phyloP scores from a whole-genome alignment of 2,113 vertebrate species.

The Microtus montanus region DNA sequence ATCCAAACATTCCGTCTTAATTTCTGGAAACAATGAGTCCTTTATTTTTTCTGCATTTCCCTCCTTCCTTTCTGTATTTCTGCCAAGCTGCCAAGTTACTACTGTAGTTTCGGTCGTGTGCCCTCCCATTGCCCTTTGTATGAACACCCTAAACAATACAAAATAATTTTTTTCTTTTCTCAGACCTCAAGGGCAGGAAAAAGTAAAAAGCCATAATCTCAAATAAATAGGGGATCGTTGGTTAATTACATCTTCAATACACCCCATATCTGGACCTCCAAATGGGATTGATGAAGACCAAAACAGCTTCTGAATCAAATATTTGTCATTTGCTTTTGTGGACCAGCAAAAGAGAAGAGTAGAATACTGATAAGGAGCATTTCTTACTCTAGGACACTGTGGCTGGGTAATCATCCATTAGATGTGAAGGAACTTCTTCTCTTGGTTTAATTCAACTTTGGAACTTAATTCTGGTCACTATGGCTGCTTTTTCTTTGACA shows the following conservation, averaged over 20 bases:
- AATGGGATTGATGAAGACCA: background rate
- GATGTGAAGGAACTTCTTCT: background rate
- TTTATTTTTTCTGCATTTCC: background rate
- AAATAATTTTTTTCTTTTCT: background rate
- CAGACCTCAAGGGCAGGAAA: background rate
- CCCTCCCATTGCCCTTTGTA: background rate
- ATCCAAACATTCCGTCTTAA: background rate
- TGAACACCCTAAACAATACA: background rate
- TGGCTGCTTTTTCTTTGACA: slow-evolving; percentile 50
- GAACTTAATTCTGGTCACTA: slow-evolving; percentile 13
- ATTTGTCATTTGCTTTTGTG: background rate
- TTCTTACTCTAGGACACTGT: background rate
- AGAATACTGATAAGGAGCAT: background rate
- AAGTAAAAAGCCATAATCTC: background rate
- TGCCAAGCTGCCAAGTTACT: background rate
- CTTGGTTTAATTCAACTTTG: background rate
- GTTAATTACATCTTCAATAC: background rate
- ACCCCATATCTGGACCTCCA: background rate
- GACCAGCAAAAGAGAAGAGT: background rate
- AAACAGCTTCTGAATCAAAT: background rate
- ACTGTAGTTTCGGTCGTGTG: background rate
- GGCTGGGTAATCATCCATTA: background rate
- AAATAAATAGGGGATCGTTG: background rate
- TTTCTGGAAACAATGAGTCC: background rate
- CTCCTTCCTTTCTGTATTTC: too few relatives aligned